Evolutionary conservation across 1,140 invertebrate genomes (phyloP), one percentile per base, ranked within the genome.

Genomic region (Cepaea nemoralis): DNA sequence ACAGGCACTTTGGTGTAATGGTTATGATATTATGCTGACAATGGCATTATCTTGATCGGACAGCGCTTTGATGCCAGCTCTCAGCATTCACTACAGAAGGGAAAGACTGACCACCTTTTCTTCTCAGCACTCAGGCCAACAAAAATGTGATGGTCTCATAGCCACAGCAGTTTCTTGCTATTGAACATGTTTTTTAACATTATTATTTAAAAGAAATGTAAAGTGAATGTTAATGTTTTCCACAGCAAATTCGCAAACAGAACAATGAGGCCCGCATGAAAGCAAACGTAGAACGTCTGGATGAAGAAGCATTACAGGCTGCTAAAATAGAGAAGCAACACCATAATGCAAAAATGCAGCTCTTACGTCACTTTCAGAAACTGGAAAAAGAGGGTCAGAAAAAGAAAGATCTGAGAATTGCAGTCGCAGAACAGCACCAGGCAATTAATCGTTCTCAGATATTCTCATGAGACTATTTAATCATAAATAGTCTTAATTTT

Each of bases 381-480:
- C 80, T 88, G 27, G 89, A 90, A 74, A 83, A 85, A 48, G 75
- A 85, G 27, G 86, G 85, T 39, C 89, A 90, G 79, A 69, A 81
- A 42, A 83, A 80, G 69, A 89, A 88, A 80, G 87, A 88, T 79
- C 35, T 87, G 22, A 78, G 86, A 22, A 84, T 86, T 31, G 85
- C 71, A 39, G 87, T 89, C 40, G 81, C 83, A 14, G 80, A 89
- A 22, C 84, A 87, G 77, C 86, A 87, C 33, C 77, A 85, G n/a
- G 83, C 84, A 39, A 70, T 88, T 39, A 78, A 74, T 37, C 70
- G 75, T 3, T 86, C 85, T 27, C 84, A 84, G 73, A 82, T 85
- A 42, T 85, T 85, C 66, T 59, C 84, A 0, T 85, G 71, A 31
- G 35, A 66, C 50, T 55, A 22, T 19, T 55, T 22, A 55, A 55